These are phyloP conservation scores for Dryobates pubescens DNA, from an alignment of 2,797 vertebrate genomes.

Conservation along the genomic window DNA sequence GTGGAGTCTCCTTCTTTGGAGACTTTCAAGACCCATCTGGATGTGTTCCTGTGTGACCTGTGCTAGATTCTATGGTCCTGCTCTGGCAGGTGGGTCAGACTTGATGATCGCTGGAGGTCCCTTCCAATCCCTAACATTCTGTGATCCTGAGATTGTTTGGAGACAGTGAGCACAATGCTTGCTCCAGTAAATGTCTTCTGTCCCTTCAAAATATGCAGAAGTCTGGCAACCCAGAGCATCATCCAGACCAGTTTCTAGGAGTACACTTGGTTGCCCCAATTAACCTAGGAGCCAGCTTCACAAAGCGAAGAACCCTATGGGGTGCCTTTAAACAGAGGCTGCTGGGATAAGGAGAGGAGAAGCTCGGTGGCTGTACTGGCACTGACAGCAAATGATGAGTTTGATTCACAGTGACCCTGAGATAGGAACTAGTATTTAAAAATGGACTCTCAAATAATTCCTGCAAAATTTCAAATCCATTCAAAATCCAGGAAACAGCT, in stretches of 20 bases:
- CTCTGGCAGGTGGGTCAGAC: no score
- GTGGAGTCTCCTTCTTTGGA: no score
- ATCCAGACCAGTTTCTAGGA: not conserved
- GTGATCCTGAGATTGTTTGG: not conserved
- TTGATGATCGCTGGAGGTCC: no score
- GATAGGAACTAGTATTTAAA: not conserved
- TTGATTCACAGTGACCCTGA: not conserved
- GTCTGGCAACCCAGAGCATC: not conserved
- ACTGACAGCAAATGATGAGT: not conserved
- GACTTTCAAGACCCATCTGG: no score
- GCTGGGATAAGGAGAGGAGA: not conserved
- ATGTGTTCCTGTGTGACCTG: no score
- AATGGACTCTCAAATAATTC: not conserved
- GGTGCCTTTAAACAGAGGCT: not conserved
- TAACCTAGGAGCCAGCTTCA: not conserved
- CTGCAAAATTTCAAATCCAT: not conserved
- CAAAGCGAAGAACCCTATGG: not conserved
- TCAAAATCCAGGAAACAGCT: not conserved
- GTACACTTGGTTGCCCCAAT: no score
- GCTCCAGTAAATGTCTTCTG: not conserved
- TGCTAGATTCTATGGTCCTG: no score
- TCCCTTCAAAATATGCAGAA: not conserved
- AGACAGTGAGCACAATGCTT: not conserved
- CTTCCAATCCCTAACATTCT: no score
- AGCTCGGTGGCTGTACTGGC: not conserved